A percentile compares a stretch with the other conserved stretches of the same genome.
Evolutionary conservation across 2,797 vertebrate species (phyloP).

Genomic region (Pampus argenteus): DNA sequence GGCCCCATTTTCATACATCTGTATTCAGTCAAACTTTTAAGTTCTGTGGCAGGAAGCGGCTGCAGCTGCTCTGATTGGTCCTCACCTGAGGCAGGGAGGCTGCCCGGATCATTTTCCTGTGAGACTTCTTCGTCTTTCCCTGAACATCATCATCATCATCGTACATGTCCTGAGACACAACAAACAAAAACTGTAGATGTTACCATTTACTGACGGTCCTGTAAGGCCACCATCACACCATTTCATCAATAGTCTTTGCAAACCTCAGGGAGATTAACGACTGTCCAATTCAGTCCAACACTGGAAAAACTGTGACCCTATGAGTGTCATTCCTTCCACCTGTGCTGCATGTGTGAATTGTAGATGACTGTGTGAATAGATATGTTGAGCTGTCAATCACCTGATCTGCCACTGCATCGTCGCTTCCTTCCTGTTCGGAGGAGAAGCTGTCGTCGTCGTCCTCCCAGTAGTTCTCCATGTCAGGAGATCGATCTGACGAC

Average conservation of each 20-base stretch:
- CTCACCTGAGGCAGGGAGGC: slow-evolving; percentile 82
- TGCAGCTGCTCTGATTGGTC: slow-evolving; percentile 16
- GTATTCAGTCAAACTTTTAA: no score
- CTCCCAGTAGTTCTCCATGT: slow-evolving; percentile 81
- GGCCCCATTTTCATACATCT: no score
- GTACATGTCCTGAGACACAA: slow-evolving; percentile 75
- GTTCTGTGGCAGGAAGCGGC: no score
- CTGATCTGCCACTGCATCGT: slow-evolving; percentile 68
- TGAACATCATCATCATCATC: slow-evolving; percentile 81
- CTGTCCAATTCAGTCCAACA: no score
- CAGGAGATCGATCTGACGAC: slow-evolving; percentile 72
- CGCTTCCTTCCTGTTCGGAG: slow-evolving; percentile 82
- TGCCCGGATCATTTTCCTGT: slow-evolving; percentile 79
- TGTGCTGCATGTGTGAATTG: background rate
- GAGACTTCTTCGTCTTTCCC: slow-evolving; percentile 79
- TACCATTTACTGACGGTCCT: background rate
- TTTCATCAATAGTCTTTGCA: no score
- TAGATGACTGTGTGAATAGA: background rate
- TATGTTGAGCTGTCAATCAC: slow-evolving; percentile 24
- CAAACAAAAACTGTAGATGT: background rate
- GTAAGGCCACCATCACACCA: no score
- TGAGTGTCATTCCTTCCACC: background rate
- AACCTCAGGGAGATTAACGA: no score
- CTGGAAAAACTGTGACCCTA: no score
- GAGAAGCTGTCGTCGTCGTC: slow-evolving; percentile 84